Base-by-base conservation (phyloP, 2,888 invertebrate genomes). In the Drosophila neotestacea region DNA sequence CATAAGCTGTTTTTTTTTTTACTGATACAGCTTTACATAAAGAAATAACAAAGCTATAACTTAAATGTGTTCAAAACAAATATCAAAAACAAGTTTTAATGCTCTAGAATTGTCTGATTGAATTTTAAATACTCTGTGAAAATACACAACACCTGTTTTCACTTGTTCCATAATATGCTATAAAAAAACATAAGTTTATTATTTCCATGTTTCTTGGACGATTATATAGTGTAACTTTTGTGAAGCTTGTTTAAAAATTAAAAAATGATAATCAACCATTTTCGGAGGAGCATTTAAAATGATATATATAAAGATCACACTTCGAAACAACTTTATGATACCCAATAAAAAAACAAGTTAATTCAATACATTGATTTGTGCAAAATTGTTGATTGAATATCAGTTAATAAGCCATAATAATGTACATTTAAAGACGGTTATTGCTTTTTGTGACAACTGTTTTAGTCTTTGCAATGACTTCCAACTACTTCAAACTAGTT, bases 401-500 rank as follows among this genome's bases (percentile, higher is more conserved):
- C 30, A 46, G 51, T 65, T 32, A 32, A 62, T 56, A 56, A 60
- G 73, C 51, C 36, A 51, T 50, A 38, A 47, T 60, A 65, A 55
- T 69, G 56, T 36, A 28, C 41, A 56, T 69, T 48, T 60, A 7
- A 46, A 62, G 55, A 77, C 44, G 62, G 9, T 60, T 77, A 77
- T 70, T 65, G 73, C 27, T 11, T 44, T 51, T 73, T 73, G 58
- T 56, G 55, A 30, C 30, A 64, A 69, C 77, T 51, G 61, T 65
- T 59, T 54, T 34, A 42, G 70, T 38, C 47, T 47, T 38, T 36
- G 16, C 27, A 30, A 39, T n/a, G 30, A 13, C 46, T 36, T 10
- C 28, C 58, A 47, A 47, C 58, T 46, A 58, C 47, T 58, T 13
- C 4, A 38, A 77, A 73, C 77, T 50, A 56, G 76, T 76, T 77